Evolutionary conservation across 2,888 invertebrate genomes (phyloP), one percentile per base, ranked within the genome.

Genomic region (Pseudanteris insignis): DNA sequence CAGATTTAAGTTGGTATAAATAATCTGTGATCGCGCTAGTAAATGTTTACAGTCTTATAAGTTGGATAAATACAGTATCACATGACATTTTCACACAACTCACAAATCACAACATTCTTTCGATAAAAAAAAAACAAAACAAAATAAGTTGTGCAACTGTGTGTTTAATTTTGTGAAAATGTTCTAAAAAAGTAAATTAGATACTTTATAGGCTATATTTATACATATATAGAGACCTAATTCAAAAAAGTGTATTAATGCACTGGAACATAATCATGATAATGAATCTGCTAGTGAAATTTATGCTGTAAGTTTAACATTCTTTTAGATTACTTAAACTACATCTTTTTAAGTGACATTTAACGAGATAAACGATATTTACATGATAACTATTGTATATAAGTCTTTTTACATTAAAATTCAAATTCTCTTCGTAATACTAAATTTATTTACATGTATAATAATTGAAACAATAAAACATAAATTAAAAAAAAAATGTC

Each of bases 31-130:
- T 26, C 14, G n/a, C 26, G 29, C 37, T 50, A 41, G 34, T 40
- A 41, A 26, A 50, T 32, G 26, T 34, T 50, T 34, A 50, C 50
- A 50, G 50, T 50, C 50, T 50, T 50, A 50, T 50, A 12, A 34
- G 34, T 50, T 40, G 14, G 10, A 12, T n/a, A 34, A 13, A 41
- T 38, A 28, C 26, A 25, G 10, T 32, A 40, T 50, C 34, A 41
- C 40, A 41, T 41, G 10, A 18, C 25, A 36, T 43, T 24, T 26
- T 29, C 24, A 40, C 9, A 29, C 30, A n/a, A n/a, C n/a, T n/a
- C n/a, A n/a, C n/a, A n/a, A 30, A n/a, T 37, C 36, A 29, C 46
- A n/a, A 13, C 11, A 18, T 46, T 43, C 32, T 43, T 33, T 24
- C 25, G n/a, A n/a, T n/a, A n/a, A n/a, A n/a, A n/a, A n/a, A n/a